Percentiles rank a stretch among this genome's conserved stretches.
Evolutionary conservation across 37 sponge, comb jelly and placozoan genomes (phyloP).

Genomic region (Ephydatia muelleri): DNA sequence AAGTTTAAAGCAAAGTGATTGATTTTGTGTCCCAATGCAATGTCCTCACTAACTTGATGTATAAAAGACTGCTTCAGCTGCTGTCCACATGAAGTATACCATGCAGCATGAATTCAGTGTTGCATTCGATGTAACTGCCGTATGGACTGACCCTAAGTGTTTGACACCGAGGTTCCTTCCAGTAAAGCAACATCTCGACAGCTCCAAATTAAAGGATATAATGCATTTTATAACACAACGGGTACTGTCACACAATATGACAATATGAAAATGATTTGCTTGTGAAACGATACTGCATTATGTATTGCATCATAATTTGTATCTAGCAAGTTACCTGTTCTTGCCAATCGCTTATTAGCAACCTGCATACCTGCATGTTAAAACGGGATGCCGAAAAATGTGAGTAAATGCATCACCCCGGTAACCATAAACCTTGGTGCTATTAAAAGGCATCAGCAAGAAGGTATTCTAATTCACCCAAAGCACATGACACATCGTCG

Average conservation of each 20-base stretch:
- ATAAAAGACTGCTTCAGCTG: conserved; percentile 53
- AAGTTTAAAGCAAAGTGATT: not conserved
- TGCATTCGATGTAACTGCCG: not conserved
- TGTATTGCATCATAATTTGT: not conserved
- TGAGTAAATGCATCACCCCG: not conserved
- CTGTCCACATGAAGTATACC: conserved; percentile 67
- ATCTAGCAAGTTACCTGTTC: not conserved
- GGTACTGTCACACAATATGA: too few relatives aligned
- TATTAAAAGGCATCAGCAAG: not conserved
- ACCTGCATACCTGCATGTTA: too few relatives aligned
- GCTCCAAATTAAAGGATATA: too few relatives aligned
- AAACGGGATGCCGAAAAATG: not conserved
- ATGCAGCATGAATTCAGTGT: conserved; percentile 43
- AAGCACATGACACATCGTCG: not conserved
- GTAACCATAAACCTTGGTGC: not conserved
- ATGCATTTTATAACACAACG: too few relatives aligned
- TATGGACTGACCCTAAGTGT: conserved; percentile 35
- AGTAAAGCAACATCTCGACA: not conserved
- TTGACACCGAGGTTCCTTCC: conserved; percentile 25
- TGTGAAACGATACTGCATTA: too few relatives aligned
- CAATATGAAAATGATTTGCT: too few relatives aligned
- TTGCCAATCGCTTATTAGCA: not conserved
- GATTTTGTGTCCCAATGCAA: conserved; percentile 24
- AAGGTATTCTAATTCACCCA: not conserved
- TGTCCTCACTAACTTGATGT: conserved; percentile 50